These are phyloP conservation scores for Formicarius rufipectus DNA, from an alignment of 2,113 vertebrate species.

Conservation along the genomic window DNA sequence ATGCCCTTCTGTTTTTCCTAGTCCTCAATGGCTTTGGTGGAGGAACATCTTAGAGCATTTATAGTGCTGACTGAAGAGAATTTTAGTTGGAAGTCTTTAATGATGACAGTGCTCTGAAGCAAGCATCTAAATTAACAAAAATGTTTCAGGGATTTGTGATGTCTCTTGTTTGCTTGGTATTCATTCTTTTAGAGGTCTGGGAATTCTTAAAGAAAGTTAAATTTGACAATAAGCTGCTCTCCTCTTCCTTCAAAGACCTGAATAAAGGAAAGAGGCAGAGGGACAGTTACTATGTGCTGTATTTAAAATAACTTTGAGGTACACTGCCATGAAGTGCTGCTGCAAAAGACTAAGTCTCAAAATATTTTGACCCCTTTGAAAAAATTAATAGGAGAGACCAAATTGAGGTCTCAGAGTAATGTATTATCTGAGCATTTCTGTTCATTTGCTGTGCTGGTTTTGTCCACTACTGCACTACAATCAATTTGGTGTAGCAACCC, in stretches of 20 bases:
- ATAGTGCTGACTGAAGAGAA: background rate
- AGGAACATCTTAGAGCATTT: background rate
- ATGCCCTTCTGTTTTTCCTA: background rate
- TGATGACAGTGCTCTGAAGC: background rate
- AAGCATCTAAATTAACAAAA: background rate
- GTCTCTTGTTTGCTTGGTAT: background rate
- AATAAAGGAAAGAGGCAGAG: background rate
- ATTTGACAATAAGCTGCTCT: background rate
- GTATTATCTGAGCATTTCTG: background rate
- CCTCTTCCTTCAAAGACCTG: background rate
- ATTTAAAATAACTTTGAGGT: background rate
- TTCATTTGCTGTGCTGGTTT: background rate
- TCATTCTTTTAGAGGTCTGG: background rate
- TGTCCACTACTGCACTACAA: background rate
- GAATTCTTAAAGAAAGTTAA: background rate
- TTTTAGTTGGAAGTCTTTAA: background rate
- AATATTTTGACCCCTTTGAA: background rate
- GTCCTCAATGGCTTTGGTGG: background rate
- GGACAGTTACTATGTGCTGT: accelerated
- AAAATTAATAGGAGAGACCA: background rate
- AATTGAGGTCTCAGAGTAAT: background rate
- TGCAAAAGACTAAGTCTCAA: background rate
- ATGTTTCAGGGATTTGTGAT: background rate
- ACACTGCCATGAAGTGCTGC: background rate
- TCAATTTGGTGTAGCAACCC: background rate